These are phyloP conservation scores for Melanotaenia parkinsoni DNA, from an alignment of 2,797 vertebrate species.

Conservation along the genomic window DNA sequence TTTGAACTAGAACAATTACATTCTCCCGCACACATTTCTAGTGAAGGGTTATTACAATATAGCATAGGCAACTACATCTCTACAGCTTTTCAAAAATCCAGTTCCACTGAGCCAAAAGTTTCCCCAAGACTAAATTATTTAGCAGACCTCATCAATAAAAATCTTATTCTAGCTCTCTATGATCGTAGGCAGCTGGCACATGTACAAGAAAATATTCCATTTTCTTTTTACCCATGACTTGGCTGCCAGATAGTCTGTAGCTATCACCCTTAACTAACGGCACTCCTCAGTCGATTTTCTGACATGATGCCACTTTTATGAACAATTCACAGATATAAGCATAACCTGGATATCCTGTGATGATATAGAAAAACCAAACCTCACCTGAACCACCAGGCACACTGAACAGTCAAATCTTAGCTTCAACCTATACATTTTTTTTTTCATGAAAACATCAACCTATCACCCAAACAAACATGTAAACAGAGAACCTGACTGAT, in stretches of 20 bases:
- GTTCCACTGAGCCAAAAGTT: conserved; percentile 71
- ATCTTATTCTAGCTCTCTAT: conserved; percentile 71
- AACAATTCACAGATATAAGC: conserved; percentile 77
- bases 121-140: conserved; percentile 70
- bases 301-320: conserved; percentile 68
- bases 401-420: conserved; percentile 65
- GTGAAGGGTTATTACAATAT: conserved; percentile 78
- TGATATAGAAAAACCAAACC: conserved; percentile 72
- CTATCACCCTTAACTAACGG: conserved; percentile 65
- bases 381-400: conserved; percentile 60
- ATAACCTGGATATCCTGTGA: conserved; percentile 80
- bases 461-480: conserved; percentile 77
- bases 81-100: conserved; percentile 77
- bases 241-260: conserved; percentile 71
- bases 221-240: conserved; percentile 57
- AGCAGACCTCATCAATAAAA: conserved; percentile 65
- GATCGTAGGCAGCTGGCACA: conserved; percentile 78
- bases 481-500: conserved; percentile 84
- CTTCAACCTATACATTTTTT: conserved; percentile 31
- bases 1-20: conserved; percentile 78
- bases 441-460: conserved; percentile 16
- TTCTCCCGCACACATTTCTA: conserved; percentile 80
- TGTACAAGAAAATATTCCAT: conserved; percentile 73
- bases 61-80: conserved; percentile 79
- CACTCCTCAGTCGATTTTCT: conserved; percentile 63